phyloP scores from a whole-genome alignment of 1,140 invertebrate genomes.

The Aculops lycopersici region DNA sequence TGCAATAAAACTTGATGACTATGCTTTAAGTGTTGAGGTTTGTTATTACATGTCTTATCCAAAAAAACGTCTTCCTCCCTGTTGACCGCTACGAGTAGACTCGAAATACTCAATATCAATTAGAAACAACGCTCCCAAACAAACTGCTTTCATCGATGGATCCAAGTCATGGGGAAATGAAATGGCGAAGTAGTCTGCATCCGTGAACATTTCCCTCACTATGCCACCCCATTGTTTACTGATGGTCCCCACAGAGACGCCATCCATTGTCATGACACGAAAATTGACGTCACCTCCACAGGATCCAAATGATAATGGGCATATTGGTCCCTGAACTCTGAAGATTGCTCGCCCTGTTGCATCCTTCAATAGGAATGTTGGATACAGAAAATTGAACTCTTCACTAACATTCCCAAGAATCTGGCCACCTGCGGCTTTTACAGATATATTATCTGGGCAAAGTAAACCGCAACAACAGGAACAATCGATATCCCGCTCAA shows the following conservation, averaged over 20 bases:
- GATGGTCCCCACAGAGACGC: slow-evolving; percentile 28
- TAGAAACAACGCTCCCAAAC: slow-evolving; percentile 28
- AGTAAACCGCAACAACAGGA: slow-evolving; percentile 44
- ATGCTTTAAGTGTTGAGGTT: too few relatives aligned
- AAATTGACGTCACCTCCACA: slow-evolving; percentile 45
- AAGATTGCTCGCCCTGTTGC: slow-evolving; percentile 17
- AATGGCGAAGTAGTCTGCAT: slow-evolving; percentile 40
- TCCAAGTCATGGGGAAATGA: slow-evolving; percentile 42
- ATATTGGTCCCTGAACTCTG: slow-evolving; percentile 46
- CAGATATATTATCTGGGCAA: slow-evolving; percentile 42
- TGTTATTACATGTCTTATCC: too few relatives aligned
- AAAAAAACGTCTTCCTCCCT: too few relatives aligned
- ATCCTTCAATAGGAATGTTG: slow-evolving; percentile 23
- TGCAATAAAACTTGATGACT: too few relatives aligned
- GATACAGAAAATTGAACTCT: slow-evolving; percentile 44
- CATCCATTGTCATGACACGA: slow-evolving; percentile 16
- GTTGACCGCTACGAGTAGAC: too few relatives aligned
- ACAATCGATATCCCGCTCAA: slow-evolving; percentile 29
- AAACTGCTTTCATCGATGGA: slow-evolving; percentile 40
- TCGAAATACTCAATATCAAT: slow-evolving; percentile 12
- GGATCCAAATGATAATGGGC: slow-evolving; percentile 35
- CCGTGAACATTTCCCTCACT: slow-evolving; percentile 31
- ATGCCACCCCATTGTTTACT: slow-evolving; percentile 39
- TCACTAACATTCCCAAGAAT: slow-evolving; percentile 43
- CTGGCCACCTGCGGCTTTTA: slow-evolving; percentile 24